A percentile compares a stretch with the other conserved stretches of the same genome.
These are phyloP conservation scores for Ormyrus thymus DNA, from an alignment of 2,888 invertebrate genomes.

Conservation along the genomic window DNA sequence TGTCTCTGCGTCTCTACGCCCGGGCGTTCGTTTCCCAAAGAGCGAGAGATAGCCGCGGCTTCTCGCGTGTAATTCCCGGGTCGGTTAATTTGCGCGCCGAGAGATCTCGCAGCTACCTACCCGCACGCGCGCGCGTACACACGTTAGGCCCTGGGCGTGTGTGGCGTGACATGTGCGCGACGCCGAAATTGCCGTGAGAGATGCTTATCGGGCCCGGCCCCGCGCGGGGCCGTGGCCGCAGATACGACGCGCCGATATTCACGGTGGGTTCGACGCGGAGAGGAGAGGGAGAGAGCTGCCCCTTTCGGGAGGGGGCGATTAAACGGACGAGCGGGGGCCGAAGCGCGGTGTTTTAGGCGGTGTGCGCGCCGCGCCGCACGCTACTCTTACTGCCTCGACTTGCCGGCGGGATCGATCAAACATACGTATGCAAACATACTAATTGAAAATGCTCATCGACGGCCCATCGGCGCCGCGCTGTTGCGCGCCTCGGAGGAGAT, in stretches of 20 bases:
- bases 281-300: constrained; percentile 31
- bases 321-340: constrained; percentile 61
- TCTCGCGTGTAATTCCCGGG: constrained; percentile 42
- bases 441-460: constrained; percentile 48
- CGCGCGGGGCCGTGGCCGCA: constrained; percentile 32
- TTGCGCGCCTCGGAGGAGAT: neutral
- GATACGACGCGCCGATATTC: constrained; percentile 71
- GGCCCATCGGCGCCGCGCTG: constrained; percentile 15
- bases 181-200: constrained; percentile 71
- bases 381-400: no score
- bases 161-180: constrained; percentile 72
- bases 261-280: constrained; percentile 67
- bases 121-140: neutral
- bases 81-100: constrained; percentile 39
- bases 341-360: constrained; percentile 62
- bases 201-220: constrained; percentile 69
- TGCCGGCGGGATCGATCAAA: constrained; percentile 50
- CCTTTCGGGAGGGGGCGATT: constrained; percentile 59
- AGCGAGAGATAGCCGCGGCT: neutral
- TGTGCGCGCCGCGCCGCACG: neutral
- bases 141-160: neutral
- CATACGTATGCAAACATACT: constrained; percentile 37
- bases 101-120: neutral
- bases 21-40: constrained; percentile 13
- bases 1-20: constrained; percentile 36